Conservation (phyloP, 2,797 vertebrate genomes). For the Okamejei kenojei region DNA sequence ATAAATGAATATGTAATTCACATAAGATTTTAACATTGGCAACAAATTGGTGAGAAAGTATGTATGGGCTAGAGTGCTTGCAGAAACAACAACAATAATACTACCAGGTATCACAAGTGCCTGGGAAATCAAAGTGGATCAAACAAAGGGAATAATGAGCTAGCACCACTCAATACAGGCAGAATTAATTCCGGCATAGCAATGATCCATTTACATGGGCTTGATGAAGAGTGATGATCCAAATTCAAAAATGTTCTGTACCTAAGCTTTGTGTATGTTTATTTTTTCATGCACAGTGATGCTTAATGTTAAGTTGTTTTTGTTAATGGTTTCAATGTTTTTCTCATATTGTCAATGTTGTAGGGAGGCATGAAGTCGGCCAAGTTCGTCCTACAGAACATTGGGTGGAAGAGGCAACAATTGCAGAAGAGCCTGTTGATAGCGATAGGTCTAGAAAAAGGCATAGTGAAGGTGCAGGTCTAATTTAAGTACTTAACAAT, state of each 20-base stretch:
- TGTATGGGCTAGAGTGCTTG: neutral
- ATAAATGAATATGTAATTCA: neutral
- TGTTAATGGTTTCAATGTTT: conserved; percentile 25
- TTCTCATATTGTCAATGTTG: conserved; percentile 30
- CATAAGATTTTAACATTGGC: neutral
- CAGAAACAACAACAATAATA: neutral
- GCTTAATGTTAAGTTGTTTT: conserved; percentile 20
- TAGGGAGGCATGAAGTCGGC: conserved; percentile 51
- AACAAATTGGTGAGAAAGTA: neutral
- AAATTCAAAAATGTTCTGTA: neutral
- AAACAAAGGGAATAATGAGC: neutral
- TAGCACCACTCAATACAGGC: neutral
- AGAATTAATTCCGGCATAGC: neutral
- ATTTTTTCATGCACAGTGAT: neutral
- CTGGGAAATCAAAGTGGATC: neutral
- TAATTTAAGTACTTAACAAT: conserved; percentile 31
- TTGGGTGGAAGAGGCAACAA: conserved; percentile 50
- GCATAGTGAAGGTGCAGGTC: conserved; percentile 52
- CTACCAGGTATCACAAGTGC: neutral
- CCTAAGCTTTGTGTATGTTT: neutral
- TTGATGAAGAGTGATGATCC: neutral
- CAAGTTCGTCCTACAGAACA: conserved; percentile 51
- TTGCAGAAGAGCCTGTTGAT: conserved; percentile 46
- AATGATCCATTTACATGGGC: neutral
- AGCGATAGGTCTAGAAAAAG: conserved; percentile 52